These are phyloP conservation scores for Cydia fagiglandana DNA, from an alignment of 1,140 invertebrate genomes.

Conservation along the genomic window DNA sequence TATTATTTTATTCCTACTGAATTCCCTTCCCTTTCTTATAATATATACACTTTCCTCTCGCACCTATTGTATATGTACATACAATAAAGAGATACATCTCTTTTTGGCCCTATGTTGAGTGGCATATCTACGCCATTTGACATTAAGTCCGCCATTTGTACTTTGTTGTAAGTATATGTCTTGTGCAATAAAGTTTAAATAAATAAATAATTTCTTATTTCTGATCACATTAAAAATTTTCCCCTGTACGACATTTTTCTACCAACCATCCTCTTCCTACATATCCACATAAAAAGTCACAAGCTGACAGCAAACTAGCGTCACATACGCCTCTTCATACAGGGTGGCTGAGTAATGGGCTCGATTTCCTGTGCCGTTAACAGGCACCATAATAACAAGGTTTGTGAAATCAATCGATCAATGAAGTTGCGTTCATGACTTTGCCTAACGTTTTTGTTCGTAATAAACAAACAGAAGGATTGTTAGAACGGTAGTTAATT, in stretches of 20 bases:
- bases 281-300: background rate
- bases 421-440: background rate
- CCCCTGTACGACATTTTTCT: background rate
- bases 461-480: too few species aligned
- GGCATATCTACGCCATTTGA: too few species aligned
- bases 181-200: background rate
- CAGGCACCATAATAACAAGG: background rate
- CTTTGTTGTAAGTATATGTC: too few species aligned
- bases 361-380: background rate
- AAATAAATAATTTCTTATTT: background rate
- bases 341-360: background rate
- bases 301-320: background rate
- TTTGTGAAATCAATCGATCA: constrained; percentile 8
- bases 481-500: too few species aligned
- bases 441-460: background rate
- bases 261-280: background rate
- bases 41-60: too few species aligned
- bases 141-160: too few species aligned
- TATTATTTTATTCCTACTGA: background rate
- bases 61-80: too few species aligned
- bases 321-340: background rate
- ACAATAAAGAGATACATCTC: too few species aligned
- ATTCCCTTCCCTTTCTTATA: too few species aligned
- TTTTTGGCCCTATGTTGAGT: too few species aligned
- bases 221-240: background rate